These are phyloP conservation scores for Phragmatobia fuliginosa DNA, from an alignment of 2,888 invertebrate genomes.

Conservation along the genomic window DNA sequence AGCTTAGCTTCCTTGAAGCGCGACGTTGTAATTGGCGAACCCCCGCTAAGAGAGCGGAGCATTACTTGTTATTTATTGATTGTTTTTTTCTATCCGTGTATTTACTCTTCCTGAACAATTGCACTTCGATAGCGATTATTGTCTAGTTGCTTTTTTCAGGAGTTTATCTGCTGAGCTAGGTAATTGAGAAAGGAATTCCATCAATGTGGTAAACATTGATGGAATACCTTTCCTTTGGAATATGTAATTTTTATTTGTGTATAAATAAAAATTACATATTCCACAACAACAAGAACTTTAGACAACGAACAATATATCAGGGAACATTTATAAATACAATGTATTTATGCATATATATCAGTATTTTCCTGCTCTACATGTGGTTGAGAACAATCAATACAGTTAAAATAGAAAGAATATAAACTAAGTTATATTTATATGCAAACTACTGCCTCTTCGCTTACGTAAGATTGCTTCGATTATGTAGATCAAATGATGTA, in stretches of 20 bases:
- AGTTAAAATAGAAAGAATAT: background rate
- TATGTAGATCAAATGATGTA: background rate
- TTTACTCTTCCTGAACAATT: conserved; percentile 59
- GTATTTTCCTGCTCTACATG: background rate
- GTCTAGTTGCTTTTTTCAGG: conserved; percentile 45
- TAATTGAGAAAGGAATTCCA: conserved; percentile 38
- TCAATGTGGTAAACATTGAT: too few relatives aligned
- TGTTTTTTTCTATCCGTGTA: conserved; percentile 59
- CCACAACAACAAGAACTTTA: conserved; percentile 19
- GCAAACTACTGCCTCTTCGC: background rate
- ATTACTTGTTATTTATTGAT: conserved; percentile 79
- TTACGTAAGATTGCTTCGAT: background rate
- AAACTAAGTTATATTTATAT: background rate
- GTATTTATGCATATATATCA: background rate
- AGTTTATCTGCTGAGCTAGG: conserved; percentile 22
- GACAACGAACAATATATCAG: background rate
- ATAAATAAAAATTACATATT: conserved; percentile 13
- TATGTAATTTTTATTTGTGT: too few relatives aligned
- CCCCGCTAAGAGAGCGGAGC: conserved; percentile 78
- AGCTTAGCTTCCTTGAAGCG: conserved; percentile 86
- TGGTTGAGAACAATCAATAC: background rate
- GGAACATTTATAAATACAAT: background rate
- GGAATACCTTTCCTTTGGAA: too few relatives aligned
- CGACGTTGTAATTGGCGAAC: conserved; percentile 84
- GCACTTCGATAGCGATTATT: conserved; percentile 60